These are phyloP conservation scores for Netelia inedita DNA, from an alignment of 2,888 invertebrate genomes.

Conservation along the genomic window DNA sequence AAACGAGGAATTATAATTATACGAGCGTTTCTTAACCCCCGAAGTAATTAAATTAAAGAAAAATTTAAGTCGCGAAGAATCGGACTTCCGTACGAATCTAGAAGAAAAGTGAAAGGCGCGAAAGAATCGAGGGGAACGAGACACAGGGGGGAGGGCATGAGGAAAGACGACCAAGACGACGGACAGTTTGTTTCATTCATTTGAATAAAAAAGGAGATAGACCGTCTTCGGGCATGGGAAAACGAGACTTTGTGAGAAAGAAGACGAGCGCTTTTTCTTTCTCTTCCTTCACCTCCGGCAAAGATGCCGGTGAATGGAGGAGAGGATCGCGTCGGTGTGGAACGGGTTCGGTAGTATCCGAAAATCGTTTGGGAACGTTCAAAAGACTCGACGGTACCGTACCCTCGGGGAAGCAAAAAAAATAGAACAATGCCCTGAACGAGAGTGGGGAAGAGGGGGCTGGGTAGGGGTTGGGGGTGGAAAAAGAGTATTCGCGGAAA, in stretches of 20 bases:
- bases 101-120: slow-evolving; percentile 21
- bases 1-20: too few species aligned
- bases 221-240: not conserved
- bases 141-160: too few species aligned
- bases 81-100: slow-evolving; percentile 40
- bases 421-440: slow-evolving; percentile 77
- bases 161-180: not conserved
- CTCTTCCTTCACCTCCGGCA: not conserved
- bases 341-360: slow-evolving; percentile 77
- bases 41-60: too few species aligned
- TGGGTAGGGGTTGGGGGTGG: too few species aligned
- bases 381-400: slow-evolving; percentile 80
- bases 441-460: slow-evolving; percentile 2
- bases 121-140: slow-evolving; percentile 1
- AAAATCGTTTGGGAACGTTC: slow-evolving; percentile 81
- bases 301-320: slow-evolving; percentile 75
- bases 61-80: slow-evolving; percentile 19
- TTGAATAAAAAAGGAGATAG: slow-evolving; percentile 5
- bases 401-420: slow-evolving; percentile 75
- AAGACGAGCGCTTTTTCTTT: not conserved
- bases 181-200: slow-evolving; percentile 49
- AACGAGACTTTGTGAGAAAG: not conserved
- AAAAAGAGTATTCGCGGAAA: slow-evolving; percentile 20
- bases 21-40: too few species aligned
- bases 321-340: slow-evolving; percentile 73